Percentiles rank a stretch among this genome's conserved stretches.
These are phyloP conservation scores for Catonia carolina DNA, from an alignment of 2,888 invertebrate genomes.

Conservation along the genomic window DNA sequence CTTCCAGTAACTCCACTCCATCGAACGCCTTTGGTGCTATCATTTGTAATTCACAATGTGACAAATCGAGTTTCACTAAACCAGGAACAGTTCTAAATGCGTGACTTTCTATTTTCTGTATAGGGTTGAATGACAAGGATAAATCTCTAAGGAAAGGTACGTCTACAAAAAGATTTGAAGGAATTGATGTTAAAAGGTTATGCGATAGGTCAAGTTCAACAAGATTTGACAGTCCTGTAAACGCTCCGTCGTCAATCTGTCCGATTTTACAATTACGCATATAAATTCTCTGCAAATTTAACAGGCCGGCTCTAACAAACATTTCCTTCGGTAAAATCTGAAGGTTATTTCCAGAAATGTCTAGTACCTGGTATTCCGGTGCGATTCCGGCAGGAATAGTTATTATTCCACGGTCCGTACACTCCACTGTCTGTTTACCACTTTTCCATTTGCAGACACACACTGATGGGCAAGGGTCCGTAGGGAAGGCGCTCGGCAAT, in stretches of 20 bases:
- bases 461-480: conserved; percentile 55
- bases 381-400: conserved; percentile 80
- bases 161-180: conserved; percentile 69
- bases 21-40: conserved; percentile 72
- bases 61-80: conserved; percentile 75
- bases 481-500: conserved; percentile 16
- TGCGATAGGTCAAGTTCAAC: conserved; percentile 83
- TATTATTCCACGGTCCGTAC: conserved; percentile 73
- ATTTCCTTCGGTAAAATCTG: conserved; percentile 75
- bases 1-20: conserved; percentile 66
- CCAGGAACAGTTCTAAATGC: conserved; percentile 69
- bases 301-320: conserved; percentile 70
- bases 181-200: conserved; percentile 73
- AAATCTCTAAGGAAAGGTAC: conserved; percentile 77
- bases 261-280: conserved; percentile 76
- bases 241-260: conserved; percentile 76
- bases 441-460: conserved; percentile 93
- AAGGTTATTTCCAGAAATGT: conserved; percentile 81
- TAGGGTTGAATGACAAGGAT: conserved; percentile 72
- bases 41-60: conserved; percentile 71
- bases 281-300: conserved; percentile 82
- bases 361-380: conserved; percentile 83
- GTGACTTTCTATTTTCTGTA: conserved; percentile 67
- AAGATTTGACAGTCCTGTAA: conserved; percentile 79
- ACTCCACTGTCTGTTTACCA: conserved; percentile 89